Conservation (phyloP, 2,797 vertebrate genomes). For the Protosalanx chinensis region DNA sequence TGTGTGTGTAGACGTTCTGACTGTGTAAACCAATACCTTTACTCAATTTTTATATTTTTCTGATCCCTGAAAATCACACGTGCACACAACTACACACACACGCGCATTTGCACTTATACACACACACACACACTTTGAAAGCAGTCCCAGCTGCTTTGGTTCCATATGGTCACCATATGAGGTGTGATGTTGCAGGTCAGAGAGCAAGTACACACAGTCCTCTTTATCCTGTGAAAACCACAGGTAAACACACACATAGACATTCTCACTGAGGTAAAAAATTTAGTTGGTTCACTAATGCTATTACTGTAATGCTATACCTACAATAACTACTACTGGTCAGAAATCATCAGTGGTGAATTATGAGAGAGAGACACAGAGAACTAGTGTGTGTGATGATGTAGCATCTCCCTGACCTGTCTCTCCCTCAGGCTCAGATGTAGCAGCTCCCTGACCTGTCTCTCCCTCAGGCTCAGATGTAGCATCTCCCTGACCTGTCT, state of each 20-base stretch:
- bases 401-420: no score
- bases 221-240: not conserved
- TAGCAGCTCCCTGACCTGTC: not conserved
- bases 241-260: conserved; percentile 2
- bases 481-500: no score
- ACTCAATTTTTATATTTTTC: not conserved
- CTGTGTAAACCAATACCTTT: conserved; percentile 9
- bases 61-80: no score
- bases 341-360: not conserved
- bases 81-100: not conserved
- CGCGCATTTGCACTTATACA: conserved; percentile 10
- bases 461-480: conserved; percentile 23
- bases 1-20: conserved; percentile 3
- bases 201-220: not conserved
- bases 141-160: not conserved
- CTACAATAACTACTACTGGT: no score
- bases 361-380: not conserved
- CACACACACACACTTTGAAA: conserved; percentile 2
- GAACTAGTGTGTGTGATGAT: not conserved
- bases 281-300: no score
- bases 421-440: not conserved
- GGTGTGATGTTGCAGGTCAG: not conserved
- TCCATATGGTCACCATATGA: conserved; percentile 8
- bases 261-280: not conserved
- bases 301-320: no score